Base-by-base conservation (phyloP, 2,888 invertebrate genomes). In the Hemistola chrysoprasaria region DNA sequence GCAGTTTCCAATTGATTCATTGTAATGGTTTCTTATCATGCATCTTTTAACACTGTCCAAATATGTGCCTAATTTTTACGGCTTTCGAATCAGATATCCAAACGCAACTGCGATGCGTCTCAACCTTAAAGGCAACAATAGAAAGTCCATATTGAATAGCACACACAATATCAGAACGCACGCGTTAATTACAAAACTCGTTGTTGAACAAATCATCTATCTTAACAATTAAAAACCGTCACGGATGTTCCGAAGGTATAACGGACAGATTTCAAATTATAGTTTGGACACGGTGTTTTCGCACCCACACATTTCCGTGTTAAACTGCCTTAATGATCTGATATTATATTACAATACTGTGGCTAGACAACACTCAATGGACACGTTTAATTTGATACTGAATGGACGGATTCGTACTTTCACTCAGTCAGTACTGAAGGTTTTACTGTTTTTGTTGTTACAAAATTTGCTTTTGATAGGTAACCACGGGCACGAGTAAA, bases 241-340 rank as follows among this genome's bases (percentile, higher is more conserved):
- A 84, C 73, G 83, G 78, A 65, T 62, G 78, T 84, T 78, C 47
- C 26, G 29, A 46, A 39, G 43, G 38, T 44, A 47, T 51, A 55
- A 55, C 60, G 72, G 79, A 76, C 74, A 72, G 75, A 78, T 66
- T 70, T 84, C 82, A 77, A 86, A 87, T 88, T 87, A 88, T 84
- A 86, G 78, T 86, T 88, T 87, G 64, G 87, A 68, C 78, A 82
- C 83, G 87, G 85, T 80, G 81, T 72, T 87, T 85, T 85, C 67
- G 87, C 87, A 82, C 87, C 87, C 87, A 88, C 87, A 84, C 87
- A 80, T 78, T 87, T 87, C 87, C 87, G 83, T 71, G 72, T 81
- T 74, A 70, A 73, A 77, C 65, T 75, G 74, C 66, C 66, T 76
- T 86, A 84, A 87, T 84, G 82, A 79, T 78, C 77, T 73, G 75